Evolutionary conservation across 2,888 invertebrate species (phyloP).

Genomic region (Chrysolina oricalcia): DNA sequence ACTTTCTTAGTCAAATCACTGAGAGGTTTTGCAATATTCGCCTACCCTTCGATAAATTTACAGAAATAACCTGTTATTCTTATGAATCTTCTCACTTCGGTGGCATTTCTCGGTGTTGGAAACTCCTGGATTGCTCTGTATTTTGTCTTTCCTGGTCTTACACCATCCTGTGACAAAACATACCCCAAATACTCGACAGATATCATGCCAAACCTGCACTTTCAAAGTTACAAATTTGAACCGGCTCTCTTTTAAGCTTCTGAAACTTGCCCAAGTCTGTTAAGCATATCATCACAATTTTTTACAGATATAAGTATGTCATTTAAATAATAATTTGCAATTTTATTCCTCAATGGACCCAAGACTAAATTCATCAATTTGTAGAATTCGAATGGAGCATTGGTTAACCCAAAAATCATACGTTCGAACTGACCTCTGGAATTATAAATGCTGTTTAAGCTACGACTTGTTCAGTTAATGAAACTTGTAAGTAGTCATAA

Average conservation of each 20-base stretch:
- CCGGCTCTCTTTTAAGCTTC: conserved; percentile 52
- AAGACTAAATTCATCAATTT: conserved; percentile 40
- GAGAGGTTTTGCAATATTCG: conserved; percentile 9
- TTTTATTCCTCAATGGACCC: conserved; percentile 37
- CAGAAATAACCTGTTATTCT: conserved; percentile 6
- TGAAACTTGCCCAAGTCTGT: conserved; percentile 56
- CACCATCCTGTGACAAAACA: conserved; percentile 30
- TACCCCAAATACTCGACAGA: conserved; percentile 45
- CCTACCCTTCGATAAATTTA: conserved; percentile 44
- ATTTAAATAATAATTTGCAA: conserved; percentile 36
- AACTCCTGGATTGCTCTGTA: conserved; percentile 40
- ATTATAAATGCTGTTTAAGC: not conserved
- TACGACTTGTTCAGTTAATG: not conserved
- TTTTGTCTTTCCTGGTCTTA: conserved; percentile 43
- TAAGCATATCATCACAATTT: conserved; percentile 50
- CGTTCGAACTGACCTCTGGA: conserved; percentile 40
- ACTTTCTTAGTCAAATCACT: conserved; percentile 43
- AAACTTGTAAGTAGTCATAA: not conserved
- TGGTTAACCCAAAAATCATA: conserved; percentile 45
- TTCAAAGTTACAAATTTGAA: conserved; percentile 61
- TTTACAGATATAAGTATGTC: no score
- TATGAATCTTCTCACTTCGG: conserved; percentile 49
- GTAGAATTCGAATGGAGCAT: conserved; percentile 44
- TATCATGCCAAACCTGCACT: conserved; percentile 56
- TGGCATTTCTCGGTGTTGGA: conserved; percentile 36